phyloP scores from a whole-genome alignment of 2,113 vertebrate genomes.

The Polypterus senegalus region DNA sequence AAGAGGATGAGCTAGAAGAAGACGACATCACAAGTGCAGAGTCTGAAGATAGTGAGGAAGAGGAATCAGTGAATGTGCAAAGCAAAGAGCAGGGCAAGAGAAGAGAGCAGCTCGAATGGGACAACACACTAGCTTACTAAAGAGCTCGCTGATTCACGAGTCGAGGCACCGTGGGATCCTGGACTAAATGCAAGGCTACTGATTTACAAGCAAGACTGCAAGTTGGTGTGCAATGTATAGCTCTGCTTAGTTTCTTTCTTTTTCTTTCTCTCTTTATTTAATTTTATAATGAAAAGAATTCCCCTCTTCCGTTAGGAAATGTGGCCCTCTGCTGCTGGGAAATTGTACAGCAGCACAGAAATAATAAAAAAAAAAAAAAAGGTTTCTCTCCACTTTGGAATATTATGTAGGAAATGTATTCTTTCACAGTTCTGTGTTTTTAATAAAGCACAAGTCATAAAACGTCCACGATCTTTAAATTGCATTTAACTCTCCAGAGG shows the following conservation, averaged over 20 bases:
- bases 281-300: constrained; percentile 22
- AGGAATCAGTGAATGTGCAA: constrained; percentile 48
- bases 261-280: constrained; percentile 3
- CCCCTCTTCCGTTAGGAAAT: constrained; percentile 23
- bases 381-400: no score
- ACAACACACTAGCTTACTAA: constrained; percentile 72
- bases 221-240: constrained; percentile 2
- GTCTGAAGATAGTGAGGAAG: constrained; percentile 81
- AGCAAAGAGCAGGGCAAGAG: constrained; percentile 47
- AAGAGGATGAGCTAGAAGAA: constrained; percentile 63
- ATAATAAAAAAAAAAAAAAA: no score
- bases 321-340: constrained; percentile 39
- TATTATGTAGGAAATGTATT: no score
- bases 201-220: constrained; percentile 18
- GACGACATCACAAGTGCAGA: constrained; percentile 73
- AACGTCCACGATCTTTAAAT: no score
- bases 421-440: no score
- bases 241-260: no score
- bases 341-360: constrained; percentile 19
- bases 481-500: no score
- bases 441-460: no score
- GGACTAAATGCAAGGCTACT: constrained; percentile 11
- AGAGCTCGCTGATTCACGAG: constrained; percentile 2
- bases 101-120: constrained; percentile 73
- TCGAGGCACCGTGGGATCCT: constrained; percentile 8